phyloP scores from a whole-genome alignment of 2,113 vertebrate genomes.

The Amia ocellicauda region DNA sequence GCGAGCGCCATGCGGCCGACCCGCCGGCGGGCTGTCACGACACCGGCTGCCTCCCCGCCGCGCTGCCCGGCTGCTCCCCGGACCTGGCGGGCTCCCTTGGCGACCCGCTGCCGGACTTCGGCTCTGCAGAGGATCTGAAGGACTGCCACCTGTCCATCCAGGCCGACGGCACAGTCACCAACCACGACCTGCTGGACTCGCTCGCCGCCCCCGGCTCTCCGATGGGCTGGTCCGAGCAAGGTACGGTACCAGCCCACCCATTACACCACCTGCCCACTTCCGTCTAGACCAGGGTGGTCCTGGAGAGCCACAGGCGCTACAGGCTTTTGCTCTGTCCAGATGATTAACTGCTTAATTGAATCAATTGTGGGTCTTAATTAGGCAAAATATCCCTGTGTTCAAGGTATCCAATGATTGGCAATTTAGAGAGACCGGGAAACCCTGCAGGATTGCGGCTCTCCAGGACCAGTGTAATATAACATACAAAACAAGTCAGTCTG shows the following conservation, averaged over 20 bases:
- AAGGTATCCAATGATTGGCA: no score
- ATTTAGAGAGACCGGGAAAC: no score
- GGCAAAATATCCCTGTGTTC: no score
- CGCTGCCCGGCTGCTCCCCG: conserved; percentile 48
- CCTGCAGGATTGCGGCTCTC: no score
- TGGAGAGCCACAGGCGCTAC: no score
- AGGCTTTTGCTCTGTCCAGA: no score
- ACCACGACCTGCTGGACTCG: conserved; percentile 55
- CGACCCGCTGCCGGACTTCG: conserved; percentile 63
- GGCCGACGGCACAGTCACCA: conserved; percentile 69
- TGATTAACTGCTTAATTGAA: no score
- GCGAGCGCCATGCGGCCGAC: conserved; percentile 48
- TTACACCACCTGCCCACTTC: no score
- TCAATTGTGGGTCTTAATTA: no score
- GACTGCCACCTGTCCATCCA: conserved; percentile 73
- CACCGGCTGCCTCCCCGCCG: conserved; percentile 26
- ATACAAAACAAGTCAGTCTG: no score
- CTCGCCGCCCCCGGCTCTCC: conserved; percentile 46
- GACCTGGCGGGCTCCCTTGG: conserved; percentile 59
- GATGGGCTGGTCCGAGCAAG: conserved; percentile 56
- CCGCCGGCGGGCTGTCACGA: conserved; percentile 19
- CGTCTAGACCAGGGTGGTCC: no score
- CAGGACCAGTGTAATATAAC: no score
- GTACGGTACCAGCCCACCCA: conserved; percentile 27
- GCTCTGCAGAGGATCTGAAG: conserved; percentile 65